These are phyloP conservation scores for Mergus octosetaceus DNA, from an alignment of 2,797 vertebrate species.

Conservation along the genomic window DNA sequence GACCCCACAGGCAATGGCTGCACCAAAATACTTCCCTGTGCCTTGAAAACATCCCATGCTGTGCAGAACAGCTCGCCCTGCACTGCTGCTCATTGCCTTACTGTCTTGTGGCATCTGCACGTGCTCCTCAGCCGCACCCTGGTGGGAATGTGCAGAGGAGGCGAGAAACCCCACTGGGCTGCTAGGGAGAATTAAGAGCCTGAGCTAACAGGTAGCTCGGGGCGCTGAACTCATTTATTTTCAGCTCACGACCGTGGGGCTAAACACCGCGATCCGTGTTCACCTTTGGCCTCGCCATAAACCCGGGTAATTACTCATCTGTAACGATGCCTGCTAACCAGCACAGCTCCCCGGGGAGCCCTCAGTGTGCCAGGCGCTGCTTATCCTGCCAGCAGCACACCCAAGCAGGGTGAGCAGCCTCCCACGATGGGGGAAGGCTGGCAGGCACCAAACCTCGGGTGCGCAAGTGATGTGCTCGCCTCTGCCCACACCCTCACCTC, in stretches of 20 bases:
- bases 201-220: not conserved
- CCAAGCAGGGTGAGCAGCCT: not conserved
- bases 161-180: not conserved
- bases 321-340: not conserved
- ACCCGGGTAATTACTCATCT: not conserved
- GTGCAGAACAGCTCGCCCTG: not conserved
- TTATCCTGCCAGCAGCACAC: not conserved
- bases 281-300: not conserved
- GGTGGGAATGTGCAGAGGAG: not conserved
- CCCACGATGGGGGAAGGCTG: not conserved
- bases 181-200: not conserved
- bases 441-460: not conserved
- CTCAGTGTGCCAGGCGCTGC: fast-evolving
- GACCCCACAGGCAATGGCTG: not conserved
- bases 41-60: not conserved
- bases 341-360: fast-evolving
- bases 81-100: not conserved
- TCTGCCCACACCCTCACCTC: not conserved
- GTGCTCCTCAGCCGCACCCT: not conserved
- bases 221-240: not conserved
- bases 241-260: not conserved
- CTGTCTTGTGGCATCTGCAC: not conserved
- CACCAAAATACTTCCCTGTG: not conserved
- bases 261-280: not conserved
- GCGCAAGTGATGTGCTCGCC: not conserved